These are phyloP conservation scores for Ichneumon xanthorius DNA, from an alignment of 2,888 invertebrate species.

Conservation along the genomic window DNA sequence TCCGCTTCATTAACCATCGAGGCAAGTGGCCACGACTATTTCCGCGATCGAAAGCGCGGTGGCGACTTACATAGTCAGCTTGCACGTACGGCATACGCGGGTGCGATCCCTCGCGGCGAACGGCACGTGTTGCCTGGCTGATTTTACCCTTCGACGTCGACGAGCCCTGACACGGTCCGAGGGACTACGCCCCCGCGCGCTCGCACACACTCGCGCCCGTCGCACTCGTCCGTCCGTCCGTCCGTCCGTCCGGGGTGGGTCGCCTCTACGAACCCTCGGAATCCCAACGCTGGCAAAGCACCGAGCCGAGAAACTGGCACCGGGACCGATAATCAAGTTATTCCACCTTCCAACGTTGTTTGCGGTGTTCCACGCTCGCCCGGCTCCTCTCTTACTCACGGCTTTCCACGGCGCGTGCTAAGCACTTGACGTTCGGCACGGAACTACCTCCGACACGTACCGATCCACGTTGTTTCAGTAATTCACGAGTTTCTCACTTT, in stretches of 20 bases:
- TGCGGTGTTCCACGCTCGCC: slow-evolving; percentile 36
- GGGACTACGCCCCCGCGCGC: not conserved
- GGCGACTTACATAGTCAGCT: not conserved
- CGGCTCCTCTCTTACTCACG: not conserved
- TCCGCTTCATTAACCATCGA: not conserved
- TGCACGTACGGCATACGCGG: not conserved
- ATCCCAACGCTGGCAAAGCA: slow-evolving; percentile 10
- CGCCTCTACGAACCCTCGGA: slow-evolving; percentile 13
- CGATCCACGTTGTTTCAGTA: not conserved
- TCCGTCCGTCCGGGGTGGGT: not conserved
- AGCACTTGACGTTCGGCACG: slow-evolving; percentile 14
- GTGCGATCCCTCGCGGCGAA: not conserved
- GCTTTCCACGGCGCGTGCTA: not conserved
- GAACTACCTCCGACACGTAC: slow-evolving; percentile 10
- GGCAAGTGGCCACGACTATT: not conserved
- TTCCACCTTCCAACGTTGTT: slow-evolving; percentile 47
- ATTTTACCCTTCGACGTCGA: not conserved
- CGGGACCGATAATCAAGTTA: slow-evolving; percentile 54
- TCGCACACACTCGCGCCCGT: not conserved
- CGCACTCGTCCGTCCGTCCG: not conserved
- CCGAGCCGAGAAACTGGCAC: slow-evolving; percentile 30
- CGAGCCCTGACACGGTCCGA: not conserved
- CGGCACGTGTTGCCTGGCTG: slow-evolving; percentile 3
- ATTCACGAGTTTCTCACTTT: not conserved
- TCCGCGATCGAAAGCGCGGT: not conserved